These are phyloP conservation scores for Pongo pygmaeus DNA, from an alignment of 2,113 vertebrate species.

Conservation along the genomic window DNA sequence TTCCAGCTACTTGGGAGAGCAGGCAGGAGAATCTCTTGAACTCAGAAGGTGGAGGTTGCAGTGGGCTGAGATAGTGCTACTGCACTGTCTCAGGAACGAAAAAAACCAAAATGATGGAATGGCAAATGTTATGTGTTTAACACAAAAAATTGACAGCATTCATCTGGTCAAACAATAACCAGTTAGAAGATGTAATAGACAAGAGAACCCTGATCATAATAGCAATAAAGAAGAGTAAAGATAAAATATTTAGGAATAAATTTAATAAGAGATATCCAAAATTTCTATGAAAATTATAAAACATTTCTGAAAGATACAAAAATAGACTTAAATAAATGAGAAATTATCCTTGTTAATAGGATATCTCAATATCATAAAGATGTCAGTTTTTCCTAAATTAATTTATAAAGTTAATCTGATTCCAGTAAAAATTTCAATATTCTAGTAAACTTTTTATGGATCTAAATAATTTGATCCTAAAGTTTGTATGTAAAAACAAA, in stretches of 20 bases:
- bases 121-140: neutral
- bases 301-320: neutral
- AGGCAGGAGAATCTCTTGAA: too few relatives aligned
- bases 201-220: neutral
- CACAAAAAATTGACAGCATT: neutral
- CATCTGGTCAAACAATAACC: neutral
- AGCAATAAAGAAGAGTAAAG: neutral
- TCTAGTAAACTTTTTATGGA: neutral
- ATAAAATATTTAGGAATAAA: neutral
- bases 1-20: too few relatives aligned
- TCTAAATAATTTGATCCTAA: neutral
- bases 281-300: neutral
- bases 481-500: neutral
- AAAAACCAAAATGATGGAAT: neutral
- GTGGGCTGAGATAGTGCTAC: too few relatives aligned
- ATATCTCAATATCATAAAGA: neutral
- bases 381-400: neutral
- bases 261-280: neutral
- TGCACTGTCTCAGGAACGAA: too few relatives aligned
- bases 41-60: too few relatives aligned
- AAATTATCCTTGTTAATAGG: neutral
- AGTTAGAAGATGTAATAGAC: neutral
- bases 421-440: neutral
- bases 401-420: neutral
- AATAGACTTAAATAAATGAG: neutral